These are phyloP conservation scores for Excalfactoria chinensis DNA, from an alignment of 2,113 vertebrate genomes.

Conservation along the genomic window DNA sequence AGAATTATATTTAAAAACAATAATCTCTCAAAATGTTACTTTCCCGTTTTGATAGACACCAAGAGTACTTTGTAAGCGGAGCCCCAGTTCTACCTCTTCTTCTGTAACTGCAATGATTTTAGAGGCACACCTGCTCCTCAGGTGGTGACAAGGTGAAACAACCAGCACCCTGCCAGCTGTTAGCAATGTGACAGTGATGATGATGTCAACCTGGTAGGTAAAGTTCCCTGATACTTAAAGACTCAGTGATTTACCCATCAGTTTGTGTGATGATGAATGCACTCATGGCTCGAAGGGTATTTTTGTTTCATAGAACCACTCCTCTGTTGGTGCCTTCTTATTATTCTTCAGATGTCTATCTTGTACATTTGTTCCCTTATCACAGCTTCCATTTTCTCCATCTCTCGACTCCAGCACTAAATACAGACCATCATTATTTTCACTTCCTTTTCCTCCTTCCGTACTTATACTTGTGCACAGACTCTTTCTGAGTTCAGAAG, in stretches of 20 bases:
- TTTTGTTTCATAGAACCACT: not conserved
- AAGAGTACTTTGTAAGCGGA: rapidly evolving
- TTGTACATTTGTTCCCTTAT: not conserved
- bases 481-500: not conserved
- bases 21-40: not conserved
- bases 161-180: not conserved
- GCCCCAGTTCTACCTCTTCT: not conserved
- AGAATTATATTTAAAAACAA: not conserved
- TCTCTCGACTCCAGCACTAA: not conserved
- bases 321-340: not conserved
- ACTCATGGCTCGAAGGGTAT: not conserved
- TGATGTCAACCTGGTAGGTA: not conserved
- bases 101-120: not conserved
- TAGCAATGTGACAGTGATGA: not conserved
- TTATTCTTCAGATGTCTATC: not conserved
- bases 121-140: not conserved
- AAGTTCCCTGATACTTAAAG: not conserved
- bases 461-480: not conserved
- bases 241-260: not conserved
- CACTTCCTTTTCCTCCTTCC: not conserved
- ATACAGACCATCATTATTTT: not conserved
- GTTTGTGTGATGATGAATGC: not conserved
- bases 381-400: not conserved
- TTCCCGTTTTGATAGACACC: not conserved
- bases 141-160: not conserved